Base-by-base conservation (phyloP, 2,797 vertebrate species). In the Sylvilagus floridanus region DNA sequence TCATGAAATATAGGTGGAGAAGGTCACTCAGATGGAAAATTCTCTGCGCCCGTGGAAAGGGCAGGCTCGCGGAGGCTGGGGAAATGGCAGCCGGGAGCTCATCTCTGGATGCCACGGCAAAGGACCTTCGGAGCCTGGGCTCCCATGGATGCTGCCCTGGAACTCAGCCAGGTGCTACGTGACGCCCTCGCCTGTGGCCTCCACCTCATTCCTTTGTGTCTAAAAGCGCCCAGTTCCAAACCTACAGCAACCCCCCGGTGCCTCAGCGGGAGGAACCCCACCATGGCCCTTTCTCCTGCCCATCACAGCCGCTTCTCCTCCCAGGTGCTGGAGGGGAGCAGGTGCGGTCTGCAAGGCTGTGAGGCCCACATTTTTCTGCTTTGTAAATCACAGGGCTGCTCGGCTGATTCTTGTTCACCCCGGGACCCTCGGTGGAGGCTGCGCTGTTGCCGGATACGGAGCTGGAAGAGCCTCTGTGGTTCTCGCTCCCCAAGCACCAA, bases 1-100 rank as follows among this genome's bases (percentile, higher is more conserved):
- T 89, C 90, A 95, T 77, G 83, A 97, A 78, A 57, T 94, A 90
- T 4, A 60, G 60, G 21, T 78, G 14, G 47, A 95, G 91, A 97
- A 95, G 66, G 88, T 78, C 93, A 77, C 50, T 47, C 42, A 72
- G 68, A 96, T 65, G 93, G n/a, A n/a, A 7, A 86, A 88, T 81
- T 82, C 54, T 84, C 78, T 85, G 84, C 30, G 75, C 26, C n/a
- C 10, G 0, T 26, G 73, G 91, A 92, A 71, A 91, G 96, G 83
- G 60, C 72, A 50, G 63, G 22, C 19, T 50, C 35, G 4, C 89
- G 83, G 96, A 91, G 57, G 50, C 32, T 60, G n/a, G 84, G 79
- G 71, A 89, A 95, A 42, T 50, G 93, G 66, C 16, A 28, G 21
- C 9, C 7, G 73, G 22, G 57, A 16, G 22, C n/a, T 90, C 12